These are phyloP conservation scores for Aphodius granarius DNA, from an alignment of 2,888 invertebrate species.

Conservation along the genomic window DNA sequence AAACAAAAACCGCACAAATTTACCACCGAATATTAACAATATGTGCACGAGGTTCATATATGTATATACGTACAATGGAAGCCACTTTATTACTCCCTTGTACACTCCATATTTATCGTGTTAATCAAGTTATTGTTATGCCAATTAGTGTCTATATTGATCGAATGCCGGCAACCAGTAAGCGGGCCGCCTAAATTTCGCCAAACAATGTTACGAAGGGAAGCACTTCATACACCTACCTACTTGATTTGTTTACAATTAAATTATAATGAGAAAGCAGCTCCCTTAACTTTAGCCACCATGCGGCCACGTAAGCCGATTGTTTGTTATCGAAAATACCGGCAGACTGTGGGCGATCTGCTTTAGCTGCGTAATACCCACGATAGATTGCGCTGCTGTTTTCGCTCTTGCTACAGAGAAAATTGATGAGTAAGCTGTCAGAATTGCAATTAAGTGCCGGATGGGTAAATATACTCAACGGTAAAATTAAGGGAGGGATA, in stretches of 20 bases:
- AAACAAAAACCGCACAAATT: neutral
- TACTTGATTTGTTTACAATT: neutral
- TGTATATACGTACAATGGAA: neutral
- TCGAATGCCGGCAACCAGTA: neutral
- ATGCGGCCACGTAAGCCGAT: neutral
- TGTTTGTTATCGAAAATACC: neutral
- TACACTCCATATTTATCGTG: conserved; percentile 6
- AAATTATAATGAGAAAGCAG: neutral
- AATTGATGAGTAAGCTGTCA: neutral
- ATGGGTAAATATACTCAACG: neutral
- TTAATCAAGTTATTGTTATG: conserved; percentile 14
- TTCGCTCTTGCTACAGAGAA: neutral
- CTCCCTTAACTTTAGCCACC: neutral
- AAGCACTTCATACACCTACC: neutral
- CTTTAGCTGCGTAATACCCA: neutral
- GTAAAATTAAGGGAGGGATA: too few species aligned
- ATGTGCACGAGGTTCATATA: neutral
- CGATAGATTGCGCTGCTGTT: neutral
- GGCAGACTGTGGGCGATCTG: neutral
- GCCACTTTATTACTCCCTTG: neutral
- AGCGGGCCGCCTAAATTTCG: neutral
- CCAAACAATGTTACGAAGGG: neutral
- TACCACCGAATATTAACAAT: conserved; percentile 1
- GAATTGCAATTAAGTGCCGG: neutral
- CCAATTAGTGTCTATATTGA: conserved; percentile 10